Evolutionary conservation across 2,888 invertebrate species (phyloP).

Genomic region (Tetragonisca angustula): DNA sequence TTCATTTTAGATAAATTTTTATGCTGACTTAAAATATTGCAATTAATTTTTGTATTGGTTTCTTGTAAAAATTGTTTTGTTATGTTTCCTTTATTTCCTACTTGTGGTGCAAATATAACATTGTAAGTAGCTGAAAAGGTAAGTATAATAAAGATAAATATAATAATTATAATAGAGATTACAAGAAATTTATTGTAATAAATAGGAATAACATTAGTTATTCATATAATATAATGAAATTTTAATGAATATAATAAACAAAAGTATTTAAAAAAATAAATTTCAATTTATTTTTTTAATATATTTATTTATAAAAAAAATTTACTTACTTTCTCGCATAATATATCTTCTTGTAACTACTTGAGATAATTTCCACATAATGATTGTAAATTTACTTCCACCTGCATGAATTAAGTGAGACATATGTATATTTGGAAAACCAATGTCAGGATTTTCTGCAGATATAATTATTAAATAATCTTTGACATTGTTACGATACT

Average conservation of each 20-base stretch:
- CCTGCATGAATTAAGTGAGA: conserved; percentile 79
- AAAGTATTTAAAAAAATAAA: neutral
- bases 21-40: conserved; percentile 18
- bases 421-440: conserved; percentile 77
- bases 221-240: neutral
- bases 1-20: conserved; percentile 43
- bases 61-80: conserved; percentile 61
- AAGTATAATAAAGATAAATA: neutral
- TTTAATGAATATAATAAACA: neutral
- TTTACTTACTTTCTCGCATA: conserved; percentile 69
- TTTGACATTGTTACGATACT: conserved; percentile 78
- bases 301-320: neutral
- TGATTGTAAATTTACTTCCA: conserved; percentile 78
- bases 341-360: conserved; percentile 75
- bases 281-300: neutral
- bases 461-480: conserved; percentile 75
- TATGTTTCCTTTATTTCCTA: conserved; percentile 64
- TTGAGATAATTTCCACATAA: conserved; percentile 80
- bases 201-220: neutral
- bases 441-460: conserved; percentile 77
- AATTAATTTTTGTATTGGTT: conserved; percentile 20
- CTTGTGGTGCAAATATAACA: conserved; percentile 68
- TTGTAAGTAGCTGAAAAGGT: conserved; percentile 52
- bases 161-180: neutral
- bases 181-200: neutral